These are phyloP conservation scores for Cynocephalus volans DNA, from an alignment of 2,113 vertebrate species.

Conservation along the genomic window DNA sequence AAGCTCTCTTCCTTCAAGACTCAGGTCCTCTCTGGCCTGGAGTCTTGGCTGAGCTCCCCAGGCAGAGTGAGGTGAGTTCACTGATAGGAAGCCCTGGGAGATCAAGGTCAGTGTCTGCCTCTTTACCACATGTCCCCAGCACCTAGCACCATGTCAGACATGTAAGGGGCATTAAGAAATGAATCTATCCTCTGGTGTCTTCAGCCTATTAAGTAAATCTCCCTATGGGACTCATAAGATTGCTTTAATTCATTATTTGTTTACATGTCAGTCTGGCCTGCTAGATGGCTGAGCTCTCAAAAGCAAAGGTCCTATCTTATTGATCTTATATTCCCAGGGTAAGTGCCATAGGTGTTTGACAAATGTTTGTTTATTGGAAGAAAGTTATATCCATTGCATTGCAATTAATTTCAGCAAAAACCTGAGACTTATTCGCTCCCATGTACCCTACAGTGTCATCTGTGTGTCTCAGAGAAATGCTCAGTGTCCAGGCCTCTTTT, in stretches of 20 bases:
- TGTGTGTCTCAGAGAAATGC: background rate
- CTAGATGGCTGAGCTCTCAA: background rate
- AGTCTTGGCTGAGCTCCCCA: background rate
- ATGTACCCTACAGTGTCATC: background rate
- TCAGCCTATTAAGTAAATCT: background rate
- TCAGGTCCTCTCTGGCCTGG: background rate
- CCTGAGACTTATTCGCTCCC: background rate
- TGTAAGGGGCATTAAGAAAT: background rate
- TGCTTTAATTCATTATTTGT: background rate
- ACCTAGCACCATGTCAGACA: background rate
- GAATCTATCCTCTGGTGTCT: background rate
- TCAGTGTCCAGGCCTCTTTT: background rate
- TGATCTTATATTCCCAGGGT: conserved; percentile 32
- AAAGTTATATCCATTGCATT: conserved; percentile 4
- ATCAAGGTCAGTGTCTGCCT: background rate
- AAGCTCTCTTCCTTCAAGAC: background rate
- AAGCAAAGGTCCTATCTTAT: background rate
- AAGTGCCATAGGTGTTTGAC: conserved; percentile 11
- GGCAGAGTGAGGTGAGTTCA: background rate
- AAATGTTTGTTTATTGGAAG: conserved; percentile 62
- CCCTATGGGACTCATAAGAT: background rate
- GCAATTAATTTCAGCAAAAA: conserved; percentile 27
- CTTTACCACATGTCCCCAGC: background rate
- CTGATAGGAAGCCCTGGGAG: background rate
- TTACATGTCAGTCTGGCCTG: background rate